Conservation (phyloP, 2,888 invertebrate genomes). For the Lithodes maja region DNA sequence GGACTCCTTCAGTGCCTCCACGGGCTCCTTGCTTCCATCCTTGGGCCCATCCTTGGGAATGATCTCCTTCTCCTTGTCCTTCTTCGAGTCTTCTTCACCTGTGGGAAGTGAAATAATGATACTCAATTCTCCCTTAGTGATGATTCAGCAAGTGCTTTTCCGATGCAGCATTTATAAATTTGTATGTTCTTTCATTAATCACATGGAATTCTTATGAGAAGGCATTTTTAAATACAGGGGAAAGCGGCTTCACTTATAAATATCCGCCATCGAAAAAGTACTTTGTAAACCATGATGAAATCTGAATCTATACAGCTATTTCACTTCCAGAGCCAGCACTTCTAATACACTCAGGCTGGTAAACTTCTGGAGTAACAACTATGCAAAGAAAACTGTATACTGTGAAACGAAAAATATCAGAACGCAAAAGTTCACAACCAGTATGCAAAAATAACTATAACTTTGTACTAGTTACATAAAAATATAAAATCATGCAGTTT, state of each 20-base stretch:
- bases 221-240: too few species aligned
- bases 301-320: not conserved
- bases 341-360: slow-evolving; percentile 2
- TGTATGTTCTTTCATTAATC: too few species aligned
- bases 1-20: slow-evolving; percentile 67
- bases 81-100: slow-evolving; percentile 70
- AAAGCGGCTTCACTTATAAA: too few species aligned
- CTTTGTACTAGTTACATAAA: too few species aligned
- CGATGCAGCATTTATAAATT: too few species aligned
- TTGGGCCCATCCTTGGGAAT: slow-evolving; percentile 56
- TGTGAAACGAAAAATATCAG: not conserved
- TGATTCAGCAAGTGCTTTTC: not conserved
- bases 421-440: not conserved
- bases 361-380: not conserved
- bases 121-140: not conserved
- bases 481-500: slow-evolving; percentile 6
- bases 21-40: slow-evolving; percentile 53
- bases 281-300: not conserved
- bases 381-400: not conserved
- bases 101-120: slow-evolving; percentile 17
- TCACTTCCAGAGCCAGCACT: not conserved
- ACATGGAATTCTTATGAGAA: too few species aligned
- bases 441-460: not conserved
- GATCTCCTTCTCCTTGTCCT: slow-evolving; percentile 68
- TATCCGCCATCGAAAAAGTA: too few species aligned